These are phyloP conservation scores for Bovichtus diacanthus DNA, from an alignment of 2,797 vertebrate genomes.

Conservation along the genomic window DNA sequence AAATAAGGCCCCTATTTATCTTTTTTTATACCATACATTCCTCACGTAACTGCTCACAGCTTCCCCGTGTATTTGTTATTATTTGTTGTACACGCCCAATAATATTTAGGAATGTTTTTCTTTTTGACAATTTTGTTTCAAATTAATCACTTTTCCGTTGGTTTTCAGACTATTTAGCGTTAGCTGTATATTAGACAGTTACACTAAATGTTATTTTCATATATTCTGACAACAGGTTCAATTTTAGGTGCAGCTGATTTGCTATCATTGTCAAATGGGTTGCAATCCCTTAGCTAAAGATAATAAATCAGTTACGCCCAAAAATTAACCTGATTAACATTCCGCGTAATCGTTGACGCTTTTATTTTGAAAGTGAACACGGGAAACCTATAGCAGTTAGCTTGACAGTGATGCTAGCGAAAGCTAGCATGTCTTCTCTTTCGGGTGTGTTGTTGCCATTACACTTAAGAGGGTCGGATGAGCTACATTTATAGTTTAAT, in stretches of 20 bases:
- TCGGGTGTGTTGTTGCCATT: not conserved
- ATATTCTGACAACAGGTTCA: too few relatives aligned
- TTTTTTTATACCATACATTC: not conserved
- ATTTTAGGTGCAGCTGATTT: too few relatives aligned
- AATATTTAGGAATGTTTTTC: not conserved
- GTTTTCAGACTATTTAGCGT: not conserved
- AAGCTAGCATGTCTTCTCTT: slow-evolving; percentile 22
- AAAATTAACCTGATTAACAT: too few relatives aligned
- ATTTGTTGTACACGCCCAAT: not conserved
- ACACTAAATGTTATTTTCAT: too few relatives aligned
- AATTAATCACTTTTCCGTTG: not conserved
- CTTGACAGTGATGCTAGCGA: slow-evolving; percentile 20
- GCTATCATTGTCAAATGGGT: too few relatives aligned
- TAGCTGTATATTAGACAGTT: too few relatives aligned
- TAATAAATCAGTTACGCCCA: not conserved
- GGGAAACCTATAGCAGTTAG: not conserved
- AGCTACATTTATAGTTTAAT: not conserved
- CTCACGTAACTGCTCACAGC: too few relatives aligned
- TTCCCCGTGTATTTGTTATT: not conserved
- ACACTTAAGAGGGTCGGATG: rapidly evolving
- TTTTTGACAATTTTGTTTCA: not conserved
- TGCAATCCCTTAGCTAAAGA: not conserved
- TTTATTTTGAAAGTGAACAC: slow-evolving; percentile 50
- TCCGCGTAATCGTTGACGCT: not conserved
- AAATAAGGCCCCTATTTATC: slow-evolving; percentile 12